phyloP scores from a whole-genome alignment of 2,113 vertebrate species.

The Vidua chalybeata region DNA sequence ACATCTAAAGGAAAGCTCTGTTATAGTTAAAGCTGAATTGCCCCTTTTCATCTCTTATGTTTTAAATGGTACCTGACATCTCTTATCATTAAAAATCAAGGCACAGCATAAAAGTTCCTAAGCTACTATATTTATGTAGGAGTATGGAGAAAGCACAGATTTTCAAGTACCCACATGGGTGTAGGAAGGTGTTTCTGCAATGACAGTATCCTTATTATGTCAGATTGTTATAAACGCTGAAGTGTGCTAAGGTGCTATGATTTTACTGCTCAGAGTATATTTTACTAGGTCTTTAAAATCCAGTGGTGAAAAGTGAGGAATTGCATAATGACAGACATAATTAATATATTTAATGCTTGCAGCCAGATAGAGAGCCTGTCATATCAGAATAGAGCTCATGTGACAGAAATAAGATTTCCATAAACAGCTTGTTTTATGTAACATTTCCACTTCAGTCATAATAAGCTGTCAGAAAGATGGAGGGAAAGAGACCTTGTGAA shows the following conservation, averaged over 20 bases:
- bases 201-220: conserved; percentile 63
- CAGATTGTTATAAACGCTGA: conserved; percentile 39
- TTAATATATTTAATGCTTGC: conserved; percentile 33
- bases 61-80: conserved; percentile 54
- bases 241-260: conserved; percentile 14
- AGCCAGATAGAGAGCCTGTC: not conserved
- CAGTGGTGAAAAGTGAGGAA: not conserved
- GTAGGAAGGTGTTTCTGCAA: conserved; percentile 63
- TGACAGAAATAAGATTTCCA: conserved; percentile 63
- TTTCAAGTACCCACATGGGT: conserved; percentile 63
- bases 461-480: conserved; percentile 41
- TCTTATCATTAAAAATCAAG: conserved; percentile 58
- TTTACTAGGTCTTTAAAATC: not conserved
- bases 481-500: conserved; percentile 27
- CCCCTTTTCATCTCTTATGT: conserved; percentile 6
- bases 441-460: conserved; percentile 60
- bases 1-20: not conserved
- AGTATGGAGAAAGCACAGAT: conserved; percentile 57
- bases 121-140: conserved; percentile 53
- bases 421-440: conserved; percentile 67
- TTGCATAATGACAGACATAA: conserved; percentile 29
- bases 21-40: conserved; percentile 2
- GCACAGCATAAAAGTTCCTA: conserved; percentile 56
- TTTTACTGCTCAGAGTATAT: conserved; percentile 20
- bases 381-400: conserved; percentile 26